Percentiles rank a stretch among this genome's conserved stretches.
These are phyloP conservation scores for Butastur rufipennis DNA, from an alignment of 2,113 vertebrate species.

Conservation along the genomic window DNA sequence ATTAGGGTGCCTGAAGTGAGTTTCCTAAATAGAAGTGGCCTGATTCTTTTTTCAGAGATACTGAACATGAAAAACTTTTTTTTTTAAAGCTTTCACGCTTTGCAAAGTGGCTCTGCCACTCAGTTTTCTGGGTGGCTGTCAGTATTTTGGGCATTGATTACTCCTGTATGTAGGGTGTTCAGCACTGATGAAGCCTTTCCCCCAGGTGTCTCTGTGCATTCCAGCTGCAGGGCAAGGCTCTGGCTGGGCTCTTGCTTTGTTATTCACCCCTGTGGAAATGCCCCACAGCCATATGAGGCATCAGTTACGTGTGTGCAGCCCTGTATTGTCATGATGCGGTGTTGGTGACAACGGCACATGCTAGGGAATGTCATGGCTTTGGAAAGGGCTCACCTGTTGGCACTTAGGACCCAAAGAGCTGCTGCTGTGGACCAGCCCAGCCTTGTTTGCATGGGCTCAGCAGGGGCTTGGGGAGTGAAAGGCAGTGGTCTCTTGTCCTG, in stretches of 20 bases:
- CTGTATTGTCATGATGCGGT: rapidly evolving
- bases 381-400: neutral
- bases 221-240: neutral
- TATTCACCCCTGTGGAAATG: neutral
- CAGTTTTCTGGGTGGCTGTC: neutral
- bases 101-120: neutral
- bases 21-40: neutral
- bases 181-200: neutral
- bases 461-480: rapidly evolving
- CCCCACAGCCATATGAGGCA: rapidly evolving
- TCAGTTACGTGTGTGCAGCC: neutral
- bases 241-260: neutral
- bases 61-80: neutral
- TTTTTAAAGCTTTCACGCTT: neutral
- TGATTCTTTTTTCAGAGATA: neutral
- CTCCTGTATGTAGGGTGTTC: neutral
- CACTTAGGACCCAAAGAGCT: neutral
- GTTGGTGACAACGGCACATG: rapidly evolving
- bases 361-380: neutral
- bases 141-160: neutral
- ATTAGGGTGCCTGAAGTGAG: neutral
- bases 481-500: neutral
- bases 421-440: neutral
- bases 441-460: neutral
- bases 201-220: neutral